Base-by-base conservation (phyloP, 2,797 vertebrate species). In the Premnoplex brunnescens region DNA sequence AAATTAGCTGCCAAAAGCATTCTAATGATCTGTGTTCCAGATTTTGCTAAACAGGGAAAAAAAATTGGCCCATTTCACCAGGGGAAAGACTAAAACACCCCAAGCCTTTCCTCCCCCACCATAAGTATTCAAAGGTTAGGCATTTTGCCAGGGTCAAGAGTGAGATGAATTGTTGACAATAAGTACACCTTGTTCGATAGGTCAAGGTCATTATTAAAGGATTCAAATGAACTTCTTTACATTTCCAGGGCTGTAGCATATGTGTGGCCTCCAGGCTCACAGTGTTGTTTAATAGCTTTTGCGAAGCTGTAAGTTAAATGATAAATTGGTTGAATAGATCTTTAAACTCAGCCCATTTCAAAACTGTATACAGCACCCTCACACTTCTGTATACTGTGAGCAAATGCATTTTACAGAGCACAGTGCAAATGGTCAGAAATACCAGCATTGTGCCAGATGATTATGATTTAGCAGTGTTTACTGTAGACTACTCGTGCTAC, bases 1-100 rank as follows among this genome's bases (percentile, higher is more conserved):
- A 98, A 98, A 98, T 98, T 98, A 98, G 97, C 97, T 98, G 97
- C 97, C 98, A 97, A 98, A 97, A 97, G 97, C 97, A 94, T 93
- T 96, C 59, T 97, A 97, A 97, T 97, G 97, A 98, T 98, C 97
- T 97, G 95, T 97, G 97, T 98, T 98, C 97, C 96, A 98, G 97
- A 98, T 98, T 98, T 97, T 94, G 46, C 96, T 97, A 98, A 98
- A 98, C 91, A 95, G 96, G 91, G 71, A 4, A 85, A 97, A 97
- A 51, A 97, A 97, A 96, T 7, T 97, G 94, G 97, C 93, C 97
- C 97, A 97, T 97, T 98, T 98, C 97, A 93, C 96, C 62, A 97
- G 91, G 91, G 91, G 71, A 89, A 94, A 91, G 51, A 34, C 55
- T 80, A 77, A 92, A 93, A 95, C 80, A 95, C 2, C 34, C 7